These are phyloP conservation scores for Seira ritae DNA, from an alignment of 2,888 invertebrate genomes.

Conservation along the genomic window DNA sequence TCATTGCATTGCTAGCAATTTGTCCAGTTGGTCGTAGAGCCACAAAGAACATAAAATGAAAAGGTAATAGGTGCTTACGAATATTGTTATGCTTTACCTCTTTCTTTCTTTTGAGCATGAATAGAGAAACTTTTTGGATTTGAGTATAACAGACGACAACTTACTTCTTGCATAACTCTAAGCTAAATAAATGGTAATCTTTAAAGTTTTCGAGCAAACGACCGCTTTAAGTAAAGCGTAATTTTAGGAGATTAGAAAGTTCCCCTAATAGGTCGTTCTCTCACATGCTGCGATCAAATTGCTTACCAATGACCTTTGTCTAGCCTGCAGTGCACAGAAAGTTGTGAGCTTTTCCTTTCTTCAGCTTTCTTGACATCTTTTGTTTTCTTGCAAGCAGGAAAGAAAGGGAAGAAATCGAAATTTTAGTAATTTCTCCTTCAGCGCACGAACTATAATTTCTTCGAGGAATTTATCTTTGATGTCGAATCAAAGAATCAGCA, in stretches of 20 bases:
- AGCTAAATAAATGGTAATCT: constrained; percentile 45
- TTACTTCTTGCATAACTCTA: constrained; percentile 41
- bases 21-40: constrained; percentile 20
- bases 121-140: background rate
- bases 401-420: too few species aligned
- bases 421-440: too few species aligned
- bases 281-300: constrained; percentile 53
- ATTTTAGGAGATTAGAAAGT: constrained; percentile 28
- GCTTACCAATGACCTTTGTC: constrained; percentile 46
- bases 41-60: constrained; percentile 13
- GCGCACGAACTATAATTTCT: too few species aligned
- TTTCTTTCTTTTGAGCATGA: background rate
- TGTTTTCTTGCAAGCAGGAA: too few species aligned
- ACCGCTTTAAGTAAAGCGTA: constrained; percentile 32
- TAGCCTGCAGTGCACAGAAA: too few species aligned
- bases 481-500: too few species aligned
- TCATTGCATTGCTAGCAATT: constrained; percentile 23
- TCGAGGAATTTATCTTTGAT: too few species aligned
- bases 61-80: constrained; percentile 14
- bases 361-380: background rate
- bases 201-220: constrained; percentile 41
- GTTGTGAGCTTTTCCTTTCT: too few species aligned
- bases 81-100: constrained; percentile 1
- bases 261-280: constrained; percentile 19
- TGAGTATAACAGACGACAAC: constrained; percentile 40